Evolutionary conservation across 2,113 vertebrate genomes (phyloP).

Genomic region (Phrynosoma blainvillii): DNA sequence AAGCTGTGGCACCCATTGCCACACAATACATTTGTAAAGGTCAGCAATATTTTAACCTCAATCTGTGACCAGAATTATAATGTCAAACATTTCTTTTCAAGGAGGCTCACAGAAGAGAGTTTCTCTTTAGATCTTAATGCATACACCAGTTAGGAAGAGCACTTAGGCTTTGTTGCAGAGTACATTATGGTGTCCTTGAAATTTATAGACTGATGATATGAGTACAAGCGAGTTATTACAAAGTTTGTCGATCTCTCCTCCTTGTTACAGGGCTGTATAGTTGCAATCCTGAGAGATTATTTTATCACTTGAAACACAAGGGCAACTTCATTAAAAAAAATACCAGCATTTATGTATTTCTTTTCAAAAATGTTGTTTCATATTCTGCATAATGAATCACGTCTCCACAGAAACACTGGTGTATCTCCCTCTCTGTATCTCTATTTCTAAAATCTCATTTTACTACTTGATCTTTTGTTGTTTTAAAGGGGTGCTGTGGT

Average conservation of each 20-base stretch:
- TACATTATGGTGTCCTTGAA: slow-evolving; percentile 77
- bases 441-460: not conserved
- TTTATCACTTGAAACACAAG: slow-evolving; percentile 72
- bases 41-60: slow-evolving; percentile 78
- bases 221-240: slow-evolving; percentile 72
- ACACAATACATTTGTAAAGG: slow-evolving; percentile 80
- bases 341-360: slow-evolving; percentile 68
- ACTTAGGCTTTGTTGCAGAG: slow-evolving; percentile 55
- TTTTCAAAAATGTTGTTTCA: slow-evolving; percentile 70
- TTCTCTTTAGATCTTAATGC: slow-evolving; percentile 69
- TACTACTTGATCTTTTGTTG: slow-evolving; percentile 44
- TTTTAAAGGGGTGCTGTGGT: slow-evolving; percentile 34
- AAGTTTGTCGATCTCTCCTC: slow-evolving; percentile 70
- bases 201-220: slow-evolving; percentile 74
- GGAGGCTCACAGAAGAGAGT: slow-evolving; percentile 56
- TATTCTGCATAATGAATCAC: slow-evolving; percentile 65
- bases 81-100: slow-evolving; percentile 65
- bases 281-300: slow-evolving; percentile 73
- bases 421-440: slow-evolving; percentile 57
- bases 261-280: slow-evolving; percentile 68
- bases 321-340: slow-evolving; percentile 58
- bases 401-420: slow-evolving; percentile 62
- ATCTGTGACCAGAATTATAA: slow-evolving; percentile 78
- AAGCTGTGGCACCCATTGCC: slow-evolving; percentile 72
- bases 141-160: slow-evolving; percentile 67